phyloP scores from a whole-genome alignment of 2,888 invertebrate species.

The Pollenia griseotomentosa region DNA sequence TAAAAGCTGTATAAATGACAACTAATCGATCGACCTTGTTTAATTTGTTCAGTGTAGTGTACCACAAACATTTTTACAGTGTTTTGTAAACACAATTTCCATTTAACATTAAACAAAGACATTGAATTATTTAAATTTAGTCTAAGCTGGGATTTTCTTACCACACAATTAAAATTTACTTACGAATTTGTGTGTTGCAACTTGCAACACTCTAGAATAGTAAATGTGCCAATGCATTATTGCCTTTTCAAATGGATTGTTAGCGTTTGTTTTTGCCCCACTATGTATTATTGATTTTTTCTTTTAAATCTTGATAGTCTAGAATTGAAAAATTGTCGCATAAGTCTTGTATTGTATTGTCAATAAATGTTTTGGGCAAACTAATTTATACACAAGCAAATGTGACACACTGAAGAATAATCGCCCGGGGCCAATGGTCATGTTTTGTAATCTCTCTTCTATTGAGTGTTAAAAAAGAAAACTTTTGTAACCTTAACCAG shows the following conservation, averaged over 20 bases:
- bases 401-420: background rate
- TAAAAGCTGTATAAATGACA: too few species aligned
- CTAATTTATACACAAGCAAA: constrained; percentile 3
- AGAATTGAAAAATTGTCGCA: constrained; percentile 34
- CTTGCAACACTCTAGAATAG: background rate
- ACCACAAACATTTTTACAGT: background rate
- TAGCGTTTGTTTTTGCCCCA: constrained; percentile 18
- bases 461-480: too few species aligned
- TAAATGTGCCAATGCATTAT: background rate
- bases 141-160: constrained; percentile 60
- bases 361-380: background rate
- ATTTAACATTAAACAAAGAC: constrained; percentile 22
- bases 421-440: background rate
- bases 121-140: constrained; percentile 55
- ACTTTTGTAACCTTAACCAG: too few species aligned
- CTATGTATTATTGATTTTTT: constrained; percentile 53
- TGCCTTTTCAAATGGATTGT: constrained; percentile 42
- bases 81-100: constrained; percentile 3
- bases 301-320: constrained; percentile 53
- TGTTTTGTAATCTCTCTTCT: background rate
- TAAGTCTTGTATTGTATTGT: background rate
- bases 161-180: background rate
- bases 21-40: background rate
- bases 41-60: background rate
- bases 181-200: background rate